Evolutionary conservation across 2,113 vertebrate genomes (phyloP).

Genomic region (Origma solitaria): DNA sequence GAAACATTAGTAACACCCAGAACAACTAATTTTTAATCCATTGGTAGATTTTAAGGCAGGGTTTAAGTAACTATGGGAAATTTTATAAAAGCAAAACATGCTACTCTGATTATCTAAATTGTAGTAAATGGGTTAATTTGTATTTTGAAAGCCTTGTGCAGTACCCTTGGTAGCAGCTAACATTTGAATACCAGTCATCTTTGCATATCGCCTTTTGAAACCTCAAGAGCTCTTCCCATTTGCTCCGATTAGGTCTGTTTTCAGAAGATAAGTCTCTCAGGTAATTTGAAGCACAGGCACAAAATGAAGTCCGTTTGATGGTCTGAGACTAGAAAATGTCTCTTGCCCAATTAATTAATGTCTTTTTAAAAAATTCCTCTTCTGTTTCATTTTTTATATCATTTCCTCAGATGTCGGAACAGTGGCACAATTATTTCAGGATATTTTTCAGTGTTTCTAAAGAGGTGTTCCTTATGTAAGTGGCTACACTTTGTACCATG

Average conservation of each 20-base stretch:
- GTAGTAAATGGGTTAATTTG: slow-evolving; percentile 43
- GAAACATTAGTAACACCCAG: neutral
- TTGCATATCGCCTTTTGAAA: slow-evolving; percentile 25
- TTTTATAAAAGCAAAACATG: slow-evolving; percentile 4
- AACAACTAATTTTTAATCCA: neutral
- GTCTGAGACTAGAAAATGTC: slow-evolving; percentile 47
- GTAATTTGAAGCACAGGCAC: slow-evolving; percentile 52
- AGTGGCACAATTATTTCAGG: neutral
- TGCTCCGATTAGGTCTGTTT: slow-evolving; percentile 66
- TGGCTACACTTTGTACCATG: neutral
- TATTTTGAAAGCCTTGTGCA: slow-evolving; percentile 45
- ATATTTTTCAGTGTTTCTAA: neutral
- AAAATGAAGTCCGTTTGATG: slow-evolving; percentile 54
- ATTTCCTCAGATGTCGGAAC: slow-evolving; percentile 21
- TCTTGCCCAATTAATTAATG: slow-evolving; percentile 56
- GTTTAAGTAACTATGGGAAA: neutral
- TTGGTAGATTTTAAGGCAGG: neutral
- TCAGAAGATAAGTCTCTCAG: slow-evolving; percentile 63
- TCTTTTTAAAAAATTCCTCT: slow-evolving; percentile 11
- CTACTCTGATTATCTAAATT: slow-evolving; percentile 33
- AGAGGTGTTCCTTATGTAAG: neutral
- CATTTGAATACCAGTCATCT: slow-evolving; percentile 59
- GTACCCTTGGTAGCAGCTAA: neutral
- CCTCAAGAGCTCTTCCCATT: slow-evolving; percentile 42
- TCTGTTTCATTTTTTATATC: slow-evolving; percentile 21